Base-by-base conservation (phyloP, 1,140 invertebrate genomes). In the Zaprionus davidi region DNA sequence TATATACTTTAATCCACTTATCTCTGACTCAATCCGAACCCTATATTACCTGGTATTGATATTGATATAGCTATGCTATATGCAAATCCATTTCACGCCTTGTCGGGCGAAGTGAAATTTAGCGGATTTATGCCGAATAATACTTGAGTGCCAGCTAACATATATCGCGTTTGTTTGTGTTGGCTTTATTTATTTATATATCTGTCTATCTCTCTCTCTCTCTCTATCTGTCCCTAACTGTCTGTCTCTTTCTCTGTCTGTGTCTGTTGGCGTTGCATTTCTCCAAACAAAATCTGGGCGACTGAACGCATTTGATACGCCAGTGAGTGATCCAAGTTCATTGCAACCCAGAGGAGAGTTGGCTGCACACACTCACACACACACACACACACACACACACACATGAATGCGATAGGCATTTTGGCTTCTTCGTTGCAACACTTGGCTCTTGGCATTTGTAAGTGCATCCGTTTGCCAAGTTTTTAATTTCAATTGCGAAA, bases 391-490 rank as follows among this genome's bases (percentile, higher is more conserved):
- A 22, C 57, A 12, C 5, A 13, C 28, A 41, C 64, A 57, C 67
- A 56, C 38, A 49, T 53, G 41, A 6, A n/a, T 57, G 26, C 57
- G 49, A 20, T 38, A 46, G 70, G 59, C 78, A 22, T 62, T 38
- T n/a, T 69, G 55, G 68, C n/a, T 58, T 70, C 62, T 68, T 57
- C 64, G 59, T 71, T 67, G 28, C 34, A 41, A 41, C 34, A 36
- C 17, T 58, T 44, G 59, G 64, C 64, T 72, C 65, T 79, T 71
- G 79, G 76, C 71, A 71, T 26, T 79, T 74, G 76, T 70, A 76
- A 70, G 71, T 86, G 85, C 85, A 90, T 90, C 85, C 85, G 85
- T 82, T 90, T 85, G 85, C 85, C 86, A 90, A 90, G 85, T 90
- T 77, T 90, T 83, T 78, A 83, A 82, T 90, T 90, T 80, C 85